Evolutionary conservation across 2,797 vertebrate genomes (phyloP).

Genomic region (Mormyrops attenuatus): DNA sequence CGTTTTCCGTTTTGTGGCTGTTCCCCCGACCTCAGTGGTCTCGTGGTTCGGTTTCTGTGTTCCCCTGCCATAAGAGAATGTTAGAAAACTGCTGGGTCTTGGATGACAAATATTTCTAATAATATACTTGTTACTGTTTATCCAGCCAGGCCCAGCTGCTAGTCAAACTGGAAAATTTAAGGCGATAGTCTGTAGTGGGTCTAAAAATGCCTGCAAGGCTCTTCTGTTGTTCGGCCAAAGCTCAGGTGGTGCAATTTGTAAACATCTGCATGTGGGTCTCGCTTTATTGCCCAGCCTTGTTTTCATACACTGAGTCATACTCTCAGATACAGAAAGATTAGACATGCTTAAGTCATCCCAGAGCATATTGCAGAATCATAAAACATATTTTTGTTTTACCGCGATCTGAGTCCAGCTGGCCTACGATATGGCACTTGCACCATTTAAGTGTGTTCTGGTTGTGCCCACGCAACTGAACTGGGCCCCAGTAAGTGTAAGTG

Average conservation of each 20-base stretch:
- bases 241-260: neutral
- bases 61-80: neutral
- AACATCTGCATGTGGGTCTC: neutral
- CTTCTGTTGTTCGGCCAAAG: neutral
- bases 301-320: neutral
- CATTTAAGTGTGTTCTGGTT: neutral
- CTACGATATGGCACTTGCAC: neutral
- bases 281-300: neutral
- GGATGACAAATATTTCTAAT: slow-evolving; percentile 14
- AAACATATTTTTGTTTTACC: neutral
- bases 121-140: slow-evolving; percentile 1
- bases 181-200: neutral
- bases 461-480: neutral
- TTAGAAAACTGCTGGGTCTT: neutral
- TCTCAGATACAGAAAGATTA: slow-evolving; percentile 14
- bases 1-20: neutral
- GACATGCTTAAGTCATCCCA: neutral
- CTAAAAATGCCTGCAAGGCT: neutral
- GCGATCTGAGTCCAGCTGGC: neutral
- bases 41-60: neutral
- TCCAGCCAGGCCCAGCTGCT: neutral
- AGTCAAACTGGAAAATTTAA: slow-evolving; percentile 1
- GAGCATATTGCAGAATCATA: neutral
- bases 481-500: neutral
- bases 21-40: neutral